Evolutionary conservation across 2,888 invertebrate species (phyloP), one percentile per base, ranked within the genome.

Genomic region (Leuctra nigra): DNA sequence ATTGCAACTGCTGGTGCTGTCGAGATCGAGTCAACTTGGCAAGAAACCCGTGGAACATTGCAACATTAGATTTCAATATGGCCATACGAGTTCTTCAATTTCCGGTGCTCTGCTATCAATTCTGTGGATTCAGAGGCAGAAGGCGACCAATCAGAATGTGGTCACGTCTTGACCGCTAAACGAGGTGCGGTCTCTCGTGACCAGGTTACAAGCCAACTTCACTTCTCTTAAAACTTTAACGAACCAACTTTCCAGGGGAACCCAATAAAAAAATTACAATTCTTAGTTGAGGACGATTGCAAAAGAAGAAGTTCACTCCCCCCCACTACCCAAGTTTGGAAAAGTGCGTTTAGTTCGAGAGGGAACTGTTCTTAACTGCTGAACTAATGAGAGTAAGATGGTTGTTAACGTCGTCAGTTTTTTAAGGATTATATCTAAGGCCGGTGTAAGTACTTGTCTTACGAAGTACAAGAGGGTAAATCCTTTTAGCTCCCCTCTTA

Each of bases 121-220:
- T 11, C 39, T 33, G 44, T 41, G 50, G 36, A 22, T 22, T 55
- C 35, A 46, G 24, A 24, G 44, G 25, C 29, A 14, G 9, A 25
- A 36, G 36, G 11, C 50, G 39, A 57, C 57, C 57, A 57, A 57
- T 57, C 57, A 57, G 53, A 24, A 22, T n/a, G 33, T 4, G 39
- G 39, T 38, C 57, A 58, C 58, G 54, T 57, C 35, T 50, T 55
- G 58, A 50, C 58, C 55, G 41, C 58, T 58, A 58, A 58, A 58
- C 58, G 58, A 58, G 55, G 53, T 50, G 13, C 36, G 20, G 20
- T n/a, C 22, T 36, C 47, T 36, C 58, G 55, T 59, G 58, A 55
- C 55, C 53, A 53, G 58, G 44, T 35, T 59, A 56, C 58, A 53
- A 53, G 56, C 39, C 24, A 55, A 39, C 11, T n/a, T n/a, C 39